Evolutionary conservation across 2,888 invertebrate species (phyloP).

Genomic region (Thera britannica): DNA sequence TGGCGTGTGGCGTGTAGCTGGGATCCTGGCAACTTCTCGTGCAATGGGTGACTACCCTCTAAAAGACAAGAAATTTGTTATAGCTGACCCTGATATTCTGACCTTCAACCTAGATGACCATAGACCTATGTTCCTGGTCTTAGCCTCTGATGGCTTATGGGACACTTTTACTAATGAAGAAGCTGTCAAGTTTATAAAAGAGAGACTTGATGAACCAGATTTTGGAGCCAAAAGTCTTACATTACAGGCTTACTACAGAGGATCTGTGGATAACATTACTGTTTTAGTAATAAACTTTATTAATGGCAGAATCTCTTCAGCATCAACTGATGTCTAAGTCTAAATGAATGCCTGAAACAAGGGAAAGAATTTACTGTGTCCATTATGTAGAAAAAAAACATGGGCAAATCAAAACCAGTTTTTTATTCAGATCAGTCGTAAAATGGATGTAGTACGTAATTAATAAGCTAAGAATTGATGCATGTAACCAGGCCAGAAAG

Average conservation of each 20-base stretch:
- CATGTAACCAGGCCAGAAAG: conserved; percentile 14
- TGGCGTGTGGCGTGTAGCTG: conserved; percentile 98
- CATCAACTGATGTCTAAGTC: conserved; percentile 37
- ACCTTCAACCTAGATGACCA: conserved; percentile 95
- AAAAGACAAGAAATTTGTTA: conserved; percentile 96
- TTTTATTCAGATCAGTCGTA: neutral
- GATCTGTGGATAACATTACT: conserved; percentile 97
- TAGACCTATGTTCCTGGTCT: conserved; percentile 94
- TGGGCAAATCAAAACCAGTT: neutral
- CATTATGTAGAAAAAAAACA: neutral
- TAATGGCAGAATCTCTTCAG: conserved; percentile 71
- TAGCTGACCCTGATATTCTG: conserved; percentile 97
- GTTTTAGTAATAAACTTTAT: conserved; percentile 94
- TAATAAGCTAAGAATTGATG: conserved; percentile 12
- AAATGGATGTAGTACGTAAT: neutral
- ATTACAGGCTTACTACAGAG: conserved; percentile 95
- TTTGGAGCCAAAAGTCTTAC: conserved; percentile 96
- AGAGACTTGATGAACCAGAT: conserved; percentile 93
- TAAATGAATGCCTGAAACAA: neutral
- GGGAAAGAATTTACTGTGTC: neutral
- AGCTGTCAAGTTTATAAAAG: conserved; percentile 94
- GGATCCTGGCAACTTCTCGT: conserved; percentile 96
- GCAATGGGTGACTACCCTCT: conserved; percentile 98
- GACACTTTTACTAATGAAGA: conserved; percentile 98
- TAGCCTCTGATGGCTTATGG: conserved; percentile 98